Conservation (phyloP, 2,888 invertebrate species). For the Heterodera filipjevi region DNA sequence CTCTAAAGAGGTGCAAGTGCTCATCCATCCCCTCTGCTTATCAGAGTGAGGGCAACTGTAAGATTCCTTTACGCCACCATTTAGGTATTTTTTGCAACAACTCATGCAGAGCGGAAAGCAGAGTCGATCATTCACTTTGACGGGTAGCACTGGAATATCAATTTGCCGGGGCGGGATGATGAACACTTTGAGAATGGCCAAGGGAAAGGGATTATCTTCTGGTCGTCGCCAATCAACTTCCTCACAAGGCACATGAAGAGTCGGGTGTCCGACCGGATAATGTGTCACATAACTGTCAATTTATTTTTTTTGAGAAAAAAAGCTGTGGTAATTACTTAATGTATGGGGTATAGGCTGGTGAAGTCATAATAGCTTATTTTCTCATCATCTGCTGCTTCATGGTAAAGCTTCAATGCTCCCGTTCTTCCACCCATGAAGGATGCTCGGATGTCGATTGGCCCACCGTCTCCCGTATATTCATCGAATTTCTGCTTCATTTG, state of each 20-base stretch:
- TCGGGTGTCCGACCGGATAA: background rate
- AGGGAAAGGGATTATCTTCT: background rate
- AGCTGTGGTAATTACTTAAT: background rate
- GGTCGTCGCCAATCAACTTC: background rate
- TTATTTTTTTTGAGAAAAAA: too few species aligned
- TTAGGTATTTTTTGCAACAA: background rate
- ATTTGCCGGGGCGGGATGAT: background rate
- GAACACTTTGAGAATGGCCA: background rate
- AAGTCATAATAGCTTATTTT: constrained; percentile 1
- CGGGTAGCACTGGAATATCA: background rate
- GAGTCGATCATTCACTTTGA: background rate
- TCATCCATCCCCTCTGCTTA: background rate
- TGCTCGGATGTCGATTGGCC: background rate
- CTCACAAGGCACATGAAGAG: background rate
- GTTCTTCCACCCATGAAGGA: constrained; percentile 5
- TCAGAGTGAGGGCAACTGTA: background rate
- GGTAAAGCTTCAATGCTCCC: background rate
- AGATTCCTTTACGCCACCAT: background rate
- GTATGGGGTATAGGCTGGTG: background rate
- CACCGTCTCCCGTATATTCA: background rate
- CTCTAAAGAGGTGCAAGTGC: background rate
- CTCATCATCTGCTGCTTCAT: background rate
- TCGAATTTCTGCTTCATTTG: background rate
- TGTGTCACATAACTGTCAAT: background rate
- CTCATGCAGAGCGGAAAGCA: background rate